Conservation (phyloP, 2,113 vertebrate species). For the Cyanistes caeruleus region DNA sequence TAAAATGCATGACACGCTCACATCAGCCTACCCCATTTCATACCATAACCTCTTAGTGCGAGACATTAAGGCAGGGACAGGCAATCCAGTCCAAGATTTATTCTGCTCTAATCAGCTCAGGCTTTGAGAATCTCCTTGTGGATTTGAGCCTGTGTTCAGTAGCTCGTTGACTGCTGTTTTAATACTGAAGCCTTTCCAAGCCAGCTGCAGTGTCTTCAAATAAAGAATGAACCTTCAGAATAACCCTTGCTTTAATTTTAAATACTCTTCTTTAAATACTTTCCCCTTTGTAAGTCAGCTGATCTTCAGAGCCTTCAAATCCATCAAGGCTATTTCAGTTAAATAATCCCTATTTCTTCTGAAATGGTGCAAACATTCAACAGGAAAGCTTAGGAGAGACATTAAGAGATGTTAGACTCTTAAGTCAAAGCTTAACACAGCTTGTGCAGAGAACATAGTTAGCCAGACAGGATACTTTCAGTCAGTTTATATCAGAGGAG, state of each 20-base stretch:
- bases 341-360: not conserved
- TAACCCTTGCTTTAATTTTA: slow-evolving; percentile 41
- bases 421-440: not conserved
- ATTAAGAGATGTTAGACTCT: not conserved
- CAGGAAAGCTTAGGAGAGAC: not conserved
- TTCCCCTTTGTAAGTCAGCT: slow-evolving; percentile 7
- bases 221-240: slow-evolving; percentile 27
- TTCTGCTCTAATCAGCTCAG: slow-evolving; percentile 50
- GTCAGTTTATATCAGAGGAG: not conserved
- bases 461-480: not conserved
- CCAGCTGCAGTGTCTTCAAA: slow-evolving; percentile 52
- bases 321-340: not conserved
- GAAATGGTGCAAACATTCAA: slow-evolving; percentile 6
- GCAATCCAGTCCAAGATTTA: slow-evolving; percentile 40
- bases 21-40: not conserved
- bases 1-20: not conserved
- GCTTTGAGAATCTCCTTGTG: slow-evolving; percentile 39
- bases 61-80: not conserved
- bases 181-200: slow-evolving; percentile 36
- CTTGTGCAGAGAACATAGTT: not conserved
- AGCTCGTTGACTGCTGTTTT: slow-evolving; percentile 57
- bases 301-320: not conserved
- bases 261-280: not conserved
- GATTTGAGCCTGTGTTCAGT: slow-evolving; percentile 51
- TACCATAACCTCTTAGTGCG: not conserved